Conservation (phyloP, 2,797 vertebrate species). For the Percopsis omiscomaycus region DNA sequence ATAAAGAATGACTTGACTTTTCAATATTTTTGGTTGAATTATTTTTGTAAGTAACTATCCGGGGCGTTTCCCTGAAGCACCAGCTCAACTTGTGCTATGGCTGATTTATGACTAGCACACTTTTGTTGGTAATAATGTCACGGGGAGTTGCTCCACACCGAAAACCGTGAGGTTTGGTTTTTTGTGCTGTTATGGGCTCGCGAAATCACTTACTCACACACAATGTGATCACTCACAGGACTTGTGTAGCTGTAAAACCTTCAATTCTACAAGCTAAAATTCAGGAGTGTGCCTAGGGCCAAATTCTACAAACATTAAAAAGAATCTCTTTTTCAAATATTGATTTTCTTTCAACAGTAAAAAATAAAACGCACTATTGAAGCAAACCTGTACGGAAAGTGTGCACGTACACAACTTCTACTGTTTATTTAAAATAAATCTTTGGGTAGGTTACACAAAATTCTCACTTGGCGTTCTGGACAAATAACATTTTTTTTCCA, state of each 20-base stretch:
- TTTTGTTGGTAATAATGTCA: conserved; percentile 45
- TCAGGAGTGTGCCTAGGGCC: conserved; percentile 22
- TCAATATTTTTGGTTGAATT: conserved; percentile 10
- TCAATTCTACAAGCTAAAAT: conserved; percentile 38
- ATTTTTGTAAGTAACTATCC: not conserved
- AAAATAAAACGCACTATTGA: not conserved
- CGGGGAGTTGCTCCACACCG: not conserved
- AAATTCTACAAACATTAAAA: conserved; percentile 26
- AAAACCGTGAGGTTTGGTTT: not conserved
- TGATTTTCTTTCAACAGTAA: conserved; percentile 1
- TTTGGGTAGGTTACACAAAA: not conserved
- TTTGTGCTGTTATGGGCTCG: conserved; percentile 38
- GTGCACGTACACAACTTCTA: not conserved
- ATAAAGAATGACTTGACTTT: not conserved
- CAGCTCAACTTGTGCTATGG: conserved; percentile 43
- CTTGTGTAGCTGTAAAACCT: conserved; percentile 44
- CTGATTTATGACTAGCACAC: conserved; percentile 42
- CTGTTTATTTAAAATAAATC: conserved; percentile 17
- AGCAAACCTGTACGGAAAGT: not conserved
- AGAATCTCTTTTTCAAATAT: not conserved
- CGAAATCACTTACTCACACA: conserved; percentile 23
- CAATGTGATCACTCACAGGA: conserved; percentile 26
- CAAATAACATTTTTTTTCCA: too few species aligned
- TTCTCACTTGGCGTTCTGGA: conserved; percentile 10
- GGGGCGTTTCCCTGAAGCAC: conserved; percentile 47